These are phyloP conservation scores for Etheostoma cragini DNA, from an alignment of 2,113 vertebrate species.

Conservation along the genomic window DNA sequence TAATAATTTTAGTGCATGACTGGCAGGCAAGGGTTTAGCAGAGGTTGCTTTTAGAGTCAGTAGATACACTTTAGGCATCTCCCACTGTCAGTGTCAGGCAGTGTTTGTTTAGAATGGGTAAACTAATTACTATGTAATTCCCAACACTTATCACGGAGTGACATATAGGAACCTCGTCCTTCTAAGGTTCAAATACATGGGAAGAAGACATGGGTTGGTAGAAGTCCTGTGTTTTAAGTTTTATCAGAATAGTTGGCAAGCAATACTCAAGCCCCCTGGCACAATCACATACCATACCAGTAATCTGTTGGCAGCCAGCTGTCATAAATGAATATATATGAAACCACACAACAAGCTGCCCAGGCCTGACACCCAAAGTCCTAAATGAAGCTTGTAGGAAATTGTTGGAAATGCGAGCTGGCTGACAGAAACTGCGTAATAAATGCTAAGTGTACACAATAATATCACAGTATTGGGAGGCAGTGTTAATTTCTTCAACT, in stretches of 20 bases:
- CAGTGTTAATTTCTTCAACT: neutral
- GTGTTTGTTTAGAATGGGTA: conserved; percentile 59
- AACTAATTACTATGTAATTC: conserved; percentile 73
- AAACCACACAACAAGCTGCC: conserved; percentile 35
- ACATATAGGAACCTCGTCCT: conserved; percentile 57
- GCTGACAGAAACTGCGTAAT: conserved; percentile 1
- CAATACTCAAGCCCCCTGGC: conserved; percentile 51
- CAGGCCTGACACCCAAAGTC: conserved; percentile 20
- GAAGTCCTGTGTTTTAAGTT: conserved; percentile 61
- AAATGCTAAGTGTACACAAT: neutral
- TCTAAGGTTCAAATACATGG: conserved; percentile 60
- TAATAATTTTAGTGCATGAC: conserved; percentile 41
- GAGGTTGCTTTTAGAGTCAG: conserved; percentile 44
- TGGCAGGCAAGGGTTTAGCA: conserved; percentile 28
- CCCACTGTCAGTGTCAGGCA: conserved; percentile 60
- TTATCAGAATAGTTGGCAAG: conserved; percentile 62
- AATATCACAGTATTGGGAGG: neutral
- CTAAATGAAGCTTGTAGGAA: conserved; percentile 4
- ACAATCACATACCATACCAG: conserved; percentile 65
- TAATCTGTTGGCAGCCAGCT: conserved; percentile 73
- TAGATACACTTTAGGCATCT: conserved; percentile 53
- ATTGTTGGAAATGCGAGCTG: neutral
- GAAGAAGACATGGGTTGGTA: conserved; percentile 60
- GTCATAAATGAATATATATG: conserved; percentile 66
- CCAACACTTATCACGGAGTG: conserved; percentile 67